A percentile compares a stretch with the other conserved stretches of the same genome.
These are phyloP conservation scores for Rhinoraja longicauda DNA, from an alignment of 2,797 vertebrate species.

Conservation along the genomic window DNA sequence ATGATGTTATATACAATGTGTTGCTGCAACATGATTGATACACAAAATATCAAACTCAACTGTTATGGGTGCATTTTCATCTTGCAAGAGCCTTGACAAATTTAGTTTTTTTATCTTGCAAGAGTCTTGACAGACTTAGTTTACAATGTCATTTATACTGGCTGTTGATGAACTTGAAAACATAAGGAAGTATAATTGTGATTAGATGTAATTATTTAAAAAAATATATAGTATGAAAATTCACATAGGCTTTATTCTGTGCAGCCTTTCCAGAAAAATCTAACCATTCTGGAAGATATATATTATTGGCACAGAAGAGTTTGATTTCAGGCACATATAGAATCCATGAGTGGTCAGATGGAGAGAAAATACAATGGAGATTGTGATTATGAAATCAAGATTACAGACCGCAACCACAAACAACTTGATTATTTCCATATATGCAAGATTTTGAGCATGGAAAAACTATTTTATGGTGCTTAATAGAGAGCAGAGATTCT, in stretches of 20 bases:
- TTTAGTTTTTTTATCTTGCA: not conserved
- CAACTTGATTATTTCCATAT: too few relatives aligned
- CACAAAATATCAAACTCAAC: not conserved
- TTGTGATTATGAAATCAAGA: not conserved
- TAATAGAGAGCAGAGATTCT: too few relatives aligned
- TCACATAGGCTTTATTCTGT: not conserved
- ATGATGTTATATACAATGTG: not conserved
- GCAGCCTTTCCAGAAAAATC: not conserved
- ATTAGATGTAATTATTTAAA: not conserved
- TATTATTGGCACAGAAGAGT: not conserved
- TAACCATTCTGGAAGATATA: not conserved
- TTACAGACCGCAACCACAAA: too few relatives aligned
- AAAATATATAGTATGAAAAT: not conserved
- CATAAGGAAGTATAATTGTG: not conserved
- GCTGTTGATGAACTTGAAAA: not conserved
- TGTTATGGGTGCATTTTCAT: not conserved
- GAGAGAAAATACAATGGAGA: not conserved
- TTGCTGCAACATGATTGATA: not conserved
- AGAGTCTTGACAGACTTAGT: not conserved
- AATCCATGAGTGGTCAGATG: not conserved
- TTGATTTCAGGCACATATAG: not conserved
- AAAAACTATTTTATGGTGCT: too few relatives aligned
- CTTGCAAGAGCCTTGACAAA: not conserved
- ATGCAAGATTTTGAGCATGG: too few relatives aligned
- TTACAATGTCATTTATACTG: not conserved